Base-by-base conservation (phyloP, 2,888 invertebrate species). In the Autographa gamma region DNA sequence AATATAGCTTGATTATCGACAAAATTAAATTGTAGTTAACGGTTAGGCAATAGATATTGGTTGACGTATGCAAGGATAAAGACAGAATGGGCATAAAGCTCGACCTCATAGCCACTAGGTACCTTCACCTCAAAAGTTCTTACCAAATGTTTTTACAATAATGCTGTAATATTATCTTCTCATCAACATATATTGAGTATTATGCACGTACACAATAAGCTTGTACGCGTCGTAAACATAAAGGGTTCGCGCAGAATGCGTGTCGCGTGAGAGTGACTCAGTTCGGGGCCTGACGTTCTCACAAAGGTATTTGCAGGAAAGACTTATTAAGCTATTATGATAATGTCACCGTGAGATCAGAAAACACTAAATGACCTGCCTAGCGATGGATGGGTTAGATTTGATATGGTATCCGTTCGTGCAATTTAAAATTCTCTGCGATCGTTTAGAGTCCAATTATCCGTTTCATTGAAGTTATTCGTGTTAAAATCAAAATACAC, bases 231-330 rank as follows among this genome's bases (percentile, higher is more conserved):
- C 84, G 80, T 77, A 85, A 82, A 85, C 87, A 87, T 88, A 90
- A 91, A 92, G 90, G 91, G 90, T 88, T 88, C 85, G 87, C 85
- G 81, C 81, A 87, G 87, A 90, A 90, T 85, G 88, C 85, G 79
- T 86, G 86, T 80, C 83, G 83, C 86, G 88, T 93, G 93, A 93
- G 83, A 86, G 88, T 93, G 93, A 93, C 85, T 93, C 93, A 93
- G 82, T 78, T 71, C 77, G 74, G 78, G 76, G 89, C 88, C 89
- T 91, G 91, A 89, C 91, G 91, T 93, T 92, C 92, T 91, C 93
- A 92, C 92, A 92, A 92, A 93, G 91, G 90, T 89, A 92, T 92
- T 92, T 88, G 86, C 92, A 89, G 91, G 92, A 92, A 93, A 91
- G 86, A 90, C 90, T 90, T 91, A 92, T 91, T 92, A 92, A 90